Conservation (phyloP, 2,113 vertebrate species). For the Phoxinus phoxinus region DNA sequence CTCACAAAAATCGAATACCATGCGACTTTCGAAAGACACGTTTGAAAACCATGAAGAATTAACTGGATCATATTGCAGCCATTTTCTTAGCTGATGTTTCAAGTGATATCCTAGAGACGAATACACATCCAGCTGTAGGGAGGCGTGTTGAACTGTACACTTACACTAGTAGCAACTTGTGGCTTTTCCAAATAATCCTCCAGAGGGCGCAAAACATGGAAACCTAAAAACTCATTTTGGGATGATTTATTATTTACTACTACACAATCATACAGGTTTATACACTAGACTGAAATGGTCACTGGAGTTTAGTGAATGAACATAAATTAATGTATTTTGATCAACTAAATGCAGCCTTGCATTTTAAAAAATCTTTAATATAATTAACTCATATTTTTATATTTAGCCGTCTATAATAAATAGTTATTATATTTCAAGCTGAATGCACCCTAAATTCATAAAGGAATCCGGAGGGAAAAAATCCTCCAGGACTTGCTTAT, state of each 20-base stretch:
- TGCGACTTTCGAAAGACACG: neutral
- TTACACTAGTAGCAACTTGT: neutral
- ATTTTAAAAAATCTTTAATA: neutral
- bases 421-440: neutral
- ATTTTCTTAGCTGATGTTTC: neutral
- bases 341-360: neutral
- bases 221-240: neutral
- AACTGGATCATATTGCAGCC: neutral
- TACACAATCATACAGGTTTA: neutral
- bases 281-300: neutral
- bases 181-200: neutral
- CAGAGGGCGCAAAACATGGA: slow-evolving; percentile 2
- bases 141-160: neutral
- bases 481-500: neutral
- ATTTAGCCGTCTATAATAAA: neutral
- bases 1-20: neutral
- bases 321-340: neutral
- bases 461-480: neutral
- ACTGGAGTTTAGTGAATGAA: neutral
- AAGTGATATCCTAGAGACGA: neutral
- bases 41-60: neutral
- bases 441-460: neutral
- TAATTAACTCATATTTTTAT: neutral
- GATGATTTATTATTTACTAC: neutral
- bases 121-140: neutral